Percentiles rank a stretch among this genome's conserved stretches.
Conservation (phyloP, 2,113 vertebrate genomes). For the Climacteris rufus region DNA sequence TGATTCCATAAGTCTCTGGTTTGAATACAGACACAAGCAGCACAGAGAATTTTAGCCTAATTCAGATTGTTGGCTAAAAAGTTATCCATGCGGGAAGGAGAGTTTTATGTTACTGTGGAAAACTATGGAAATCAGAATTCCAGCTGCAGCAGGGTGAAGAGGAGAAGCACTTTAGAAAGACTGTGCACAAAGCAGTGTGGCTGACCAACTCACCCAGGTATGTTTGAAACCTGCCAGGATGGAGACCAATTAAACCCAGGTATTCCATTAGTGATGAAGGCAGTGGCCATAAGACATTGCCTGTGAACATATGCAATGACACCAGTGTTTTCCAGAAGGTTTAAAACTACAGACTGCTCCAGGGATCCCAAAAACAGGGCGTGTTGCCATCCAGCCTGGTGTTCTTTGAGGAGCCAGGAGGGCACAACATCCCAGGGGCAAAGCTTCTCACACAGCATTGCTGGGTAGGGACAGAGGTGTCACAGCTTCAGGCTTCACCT, state of each 20-base stretch:
- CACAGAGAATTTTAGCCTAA: neutral
- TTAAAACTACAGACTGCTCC: neutral
- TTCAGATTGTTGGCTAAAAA: neutral
- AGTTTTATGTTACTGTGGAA: neutral
- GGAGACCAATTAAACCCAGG: neutral
- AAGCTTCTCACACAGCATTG: neutral
- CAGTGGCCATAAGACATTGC: neutral
- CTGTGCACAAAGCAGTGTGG: neutral
- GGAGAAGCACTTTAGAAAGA: neutral
- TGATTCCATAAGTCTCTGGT: neutral
- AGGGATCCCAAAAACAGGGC: neutral
- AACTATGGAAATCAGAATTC: neutral
- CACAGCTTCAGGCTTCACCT: neutral
- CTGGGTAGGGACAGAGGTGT: neutral
- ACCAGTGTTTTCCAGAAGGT: neutral
- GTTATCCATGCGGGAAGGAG: neutral
- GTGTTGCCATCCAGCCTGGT: neutral
- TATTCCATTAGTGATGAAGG: neutral
- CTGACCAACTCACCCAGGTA: neutral
- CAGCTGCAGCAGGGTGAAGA: neutral
- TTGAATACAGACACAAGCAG: neutral
- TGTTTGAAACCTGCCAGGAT: neutral
- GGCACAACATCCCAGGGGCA: neutral
- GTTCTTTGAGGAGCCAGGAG: neutral
- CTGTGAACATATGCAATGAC: neutral